Conservation (phyloP, 2,797 vertebrate genomes). For the Hemitrygon akajei region DNA sequence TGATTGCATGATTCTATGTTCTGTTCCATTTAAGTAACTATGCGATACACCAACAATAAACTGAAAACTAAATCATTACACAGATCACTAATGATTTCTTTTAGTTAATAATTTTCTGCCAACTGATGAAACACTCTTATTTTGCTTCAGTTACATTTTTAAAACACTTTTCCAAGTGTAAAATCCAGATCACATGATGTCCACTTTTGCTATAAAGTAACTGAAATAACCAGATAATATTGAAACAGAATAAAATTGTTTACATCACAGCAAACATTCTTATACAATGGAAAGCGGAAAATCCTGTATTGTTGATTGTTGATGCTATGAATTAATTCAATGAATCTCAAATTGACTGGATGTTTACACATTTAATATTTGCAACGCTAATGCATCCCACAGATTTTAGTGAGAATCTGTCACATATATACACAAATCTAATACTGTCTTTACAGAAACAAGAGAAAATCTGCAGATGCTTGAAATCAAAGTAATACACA, state of each 20-base stretch:
- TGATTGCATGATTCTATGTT: no score
- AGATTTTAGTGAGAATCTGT: background rate
- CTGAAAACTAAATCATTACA: background rate
- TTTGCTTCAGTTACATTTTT: background rate
- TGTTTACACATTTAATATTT: background rate
- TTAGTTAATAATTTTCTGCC: background rate
- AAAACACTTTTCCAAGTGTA: background rate
- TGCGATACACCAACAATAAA: background rate
- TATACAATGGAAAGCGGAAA: background rate
- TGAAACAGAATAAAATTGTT: conserved; percentile 3
- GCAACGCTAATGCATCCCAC: background rate
- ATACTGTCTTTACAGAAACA: no score
- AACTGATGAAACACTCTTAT: background rate
- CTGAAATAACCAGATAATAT: background rate
- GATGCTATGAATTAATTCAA: background rate
- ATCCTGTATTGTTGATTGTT: background rate
- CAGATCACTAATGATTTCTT: background rate
- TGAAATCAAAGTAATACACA: no score
- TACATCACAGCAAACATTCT: background rate
- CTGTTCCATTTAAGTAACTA: background rate
- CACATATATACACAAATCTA: background rate
- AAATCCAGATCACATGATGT: background rate
- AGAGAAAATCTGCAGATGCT: no score
- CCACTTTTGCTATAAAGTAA: background rate
- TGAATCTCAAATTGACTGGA: background rate